phyloP scores from a whole-genome alignment of 2,888 invertebrate species.

The Caenorhabditis sp. region DNA sequence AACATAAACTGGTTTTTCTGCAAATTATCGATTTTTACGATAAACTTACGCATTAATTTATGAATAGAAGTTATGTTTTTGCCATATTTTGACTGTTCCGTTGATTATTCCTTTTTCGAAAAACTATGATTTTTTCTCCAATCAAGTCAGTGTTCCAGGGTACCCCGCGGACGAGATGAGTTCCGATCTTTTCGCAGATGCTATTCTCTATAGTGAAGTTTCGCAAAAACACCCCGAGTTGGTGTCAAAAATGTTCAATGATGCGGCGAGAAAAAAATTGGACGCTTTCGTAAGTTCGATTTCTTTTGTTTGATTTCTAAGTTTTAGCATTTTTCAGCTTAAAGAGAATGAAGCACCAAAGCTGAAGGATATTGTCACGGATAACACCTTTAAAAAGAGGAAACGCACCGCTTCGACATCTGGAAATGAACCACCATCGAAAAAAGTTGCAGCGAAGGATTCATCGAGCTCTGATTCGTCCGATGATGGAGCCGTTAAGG shows the following conservation, averaged over 20 bases:
- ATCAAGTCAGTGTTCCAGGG: no score
- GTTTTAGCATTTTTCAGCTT: conserved; percentile 31
- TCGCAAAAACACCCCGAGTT: conserved; percentile 59
- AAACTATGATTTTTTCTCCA: background rate
- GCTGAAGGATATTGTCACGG: conserved; percentile 57
- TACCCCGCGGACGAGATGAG: conserved; percentile 51
- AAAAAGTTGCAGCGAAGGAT: conserved; percentile 63
- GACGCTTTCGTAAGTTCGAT: conserved; percentile 67
- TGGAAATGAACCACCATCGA: conserved; percentile 65
- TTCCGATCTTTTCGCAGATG: conserved; percentile 62
- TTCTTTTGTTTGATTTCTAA: background rate
- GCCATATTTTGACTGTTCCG: no score
- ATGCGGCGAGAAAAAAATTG: conserved; percentile 56
- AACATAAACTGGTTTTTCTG: background rate
- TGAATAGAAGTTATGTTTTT: no score
- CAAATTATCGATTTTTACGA: no score
- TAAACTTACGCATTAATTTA: no score
- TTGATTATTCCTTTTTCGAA: no score
- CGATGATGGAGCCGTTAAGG: conserved; percentile 55
- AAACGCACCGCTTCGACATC: conserved; percentile 59
- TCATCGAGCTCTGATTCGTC: conserved; percentile 64
- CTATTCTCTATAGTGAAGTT: conserved; percentile 64
- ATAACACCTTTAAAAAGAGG: conserved; percentile 48
- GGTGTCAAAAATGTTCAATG: conserved; percentile 62
- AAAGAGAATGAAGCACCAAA: conserved; percentile 63